A percentile compares a stretch with the other conserved stretches of the same genome.
Conservation (phyloP, 2,888 invertebrate genomes). For the Aromia moschata region DNA sequence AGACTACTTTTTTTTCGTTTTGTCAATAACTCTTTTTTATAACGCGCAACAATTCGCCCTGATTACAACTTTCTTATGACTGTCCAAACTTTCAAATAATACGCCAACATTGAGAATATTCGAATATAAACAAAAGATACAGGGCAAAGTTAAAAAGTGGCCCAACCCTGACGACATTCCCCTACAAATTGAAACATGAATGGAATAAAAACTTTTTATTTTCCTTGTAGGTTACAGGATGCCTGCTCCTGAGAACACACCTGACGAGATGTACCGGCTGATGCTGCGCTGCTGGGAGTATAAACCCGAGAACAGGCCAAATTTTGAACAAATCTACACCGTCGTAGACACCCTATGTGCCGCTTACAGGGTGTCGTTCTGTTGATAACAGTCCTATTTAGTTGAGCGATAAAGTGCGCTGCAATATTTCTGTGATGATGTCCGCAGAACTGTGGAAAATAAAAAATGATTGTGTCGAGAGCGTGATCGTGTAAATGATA, state of each 20-base stretch:
- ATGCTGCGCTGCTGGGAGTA: constrained; percentile 96
- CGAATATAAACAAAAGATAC: no score
- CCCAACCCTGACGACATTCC: no score
- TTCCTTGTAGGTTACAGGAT: constrained; percentile 83
- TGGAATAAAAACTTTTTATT: no score
- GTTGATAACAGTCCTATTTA: constrained; percentile 38
- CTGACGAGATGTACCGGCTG: constrained; percentile 87
- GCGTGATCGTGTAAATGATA: background rate
- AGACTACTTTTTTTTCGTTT: no score
- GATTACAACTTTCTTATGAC: no score
- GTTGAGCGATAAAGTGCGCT: background rate
- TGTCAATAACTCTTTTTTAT: no score
- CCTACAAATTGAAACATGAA: no score
- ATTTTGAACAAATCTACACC: constrained; percentile 88
- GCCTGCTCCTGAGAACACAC: constrained; percentile 89
- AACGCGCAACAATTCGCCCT: no score
- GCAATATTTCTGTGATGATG: constrained; percentile 32
- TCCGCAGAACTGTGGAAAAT: constrained; percentile 24
- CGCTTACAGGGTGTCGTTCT: constrained; percentile 58
- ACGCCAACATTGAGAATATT: no score
- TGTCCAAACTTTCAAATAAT: no score
- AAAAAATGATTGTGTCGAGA: constrained; percentile 2
- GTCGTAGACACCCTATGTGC: constrained; percentile 73
- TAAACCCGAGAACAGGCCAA: constrained; percentile 89
- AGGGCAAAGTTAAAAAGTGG: no score